A percentile compares a stretch with the other conserved stretches of the same genome.
phyloP scores from a whole-genome alignment of 35 echinoderm and acorn worm species.

The Apostichopus parvimensis region DNA sequence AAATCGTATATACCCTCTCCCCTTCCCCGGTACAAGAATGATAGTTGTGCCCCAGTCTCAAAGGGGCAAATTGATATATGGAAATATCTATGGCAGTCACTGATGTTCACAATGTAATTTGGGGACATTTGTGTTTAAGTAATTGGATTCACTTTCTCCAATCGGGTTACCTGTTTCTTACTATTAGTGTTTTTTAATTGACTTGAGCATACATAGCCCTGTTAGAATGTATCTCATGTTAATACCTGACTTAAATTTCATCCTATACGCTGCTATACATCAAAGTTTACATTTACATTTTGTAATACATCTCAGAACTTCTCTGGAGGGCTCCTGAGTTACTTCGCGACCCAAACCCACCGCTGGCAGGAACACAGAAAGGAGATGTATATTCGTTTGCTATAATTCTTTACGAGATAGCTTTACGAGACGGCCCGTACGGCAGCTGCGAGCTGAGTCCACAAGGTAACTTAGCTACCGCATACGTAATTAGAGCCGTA shows the following conservation, averaged over 20 bases:
- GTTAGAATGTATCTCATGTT: neutral
- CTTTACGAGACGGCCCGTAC: constrained; percentile 78
- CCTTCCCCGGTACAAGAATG: no score
- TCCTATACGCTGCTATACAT: neutral
- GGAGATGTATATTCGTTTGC: constrained; percentile 85
- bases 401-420: constrained; percentile 93
- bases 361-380: constrained; percentile 82
- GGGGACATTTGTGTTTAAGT: no score
- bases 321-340: constrained; percentile 92
- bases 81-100: no score
- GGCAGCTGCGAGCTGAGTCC: constrained; percentile 74
- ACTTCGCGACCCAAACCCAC: constrained; percentile 61
- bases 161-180: no score
- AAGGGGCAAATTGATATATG: no score
- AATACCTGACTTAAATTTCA: neutral
- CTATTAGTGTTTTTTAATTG: no score
- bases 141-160: no score
- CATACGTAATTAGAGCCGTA: constrained; percentile 25
- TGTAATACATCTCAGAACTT: constrained; percentile 51
- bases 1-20: no score
- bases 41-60: no score
- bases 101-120: no score
- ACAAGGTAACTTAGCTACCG: constrained; percentile 62
- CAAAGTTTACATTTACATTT: neutral
- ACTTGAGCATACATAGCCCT: neutral